These are phyloP conservation scores for Ranitomeya variabilis DNA, from an alignment of 2,113 vertebrate species.

Conservation along the genomic window DNA sequence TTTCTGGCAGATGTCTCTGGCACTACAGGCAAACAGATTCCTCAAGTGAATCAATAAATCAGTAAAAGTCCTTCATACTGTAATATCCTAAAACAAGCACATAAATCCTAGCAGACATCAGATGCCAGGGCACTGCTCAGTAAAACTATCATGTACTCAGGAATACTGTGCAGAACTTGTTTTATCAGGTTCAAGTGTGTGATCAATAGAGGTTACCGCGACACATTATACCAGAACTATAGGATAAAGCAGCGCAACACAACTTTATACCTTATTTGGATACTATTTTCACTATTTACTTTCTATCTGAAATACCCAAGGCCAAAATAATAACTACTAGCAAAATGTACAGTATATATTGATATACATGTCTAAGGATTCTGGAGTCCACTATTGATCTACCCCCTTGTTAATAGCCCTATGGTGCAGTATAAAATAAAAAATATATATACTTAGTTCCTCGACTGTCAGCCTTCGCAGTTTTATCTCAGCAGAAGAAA, in stretches of 20 bases:
- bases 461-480: too few species aligned
- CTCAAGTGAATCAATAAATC: constrained; percentile 45
- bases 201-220: neutral
- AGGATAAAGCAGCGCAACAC: neutral
- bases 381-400: neutral
- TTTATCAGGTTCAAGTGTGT: neutral
- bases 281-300: neutral
- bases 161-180: neutral
- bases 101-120: constrained; percentile 14
- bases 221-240: neutral
- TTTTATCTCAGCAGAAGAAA: too few species aligned
- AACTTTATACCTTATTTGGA: neutral
- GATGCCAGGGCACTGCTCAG: neutral
- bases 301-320: neutral
- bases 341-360: neutral
- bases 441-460: too few species aligned
- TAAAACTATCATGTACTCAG: neutral
- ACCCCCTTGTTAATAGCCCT: neutral
- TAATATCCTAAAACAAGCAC: constrained; percentile 43
- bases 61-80: constrained; percentile 44
- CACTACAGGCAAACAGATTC: constrained; percentile 35
- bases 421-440: too few species aligned
- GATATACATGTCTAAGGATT: neutral
- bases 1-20: constrained; percentile 30
- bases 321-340: neutral